A percentile compares a stretch with the other conserved stretches of the same genome.
Evolutionary conservation across 2,797 vertebrate species (phyloP).

Genomic region (Eremophila alpestris): DNA sequence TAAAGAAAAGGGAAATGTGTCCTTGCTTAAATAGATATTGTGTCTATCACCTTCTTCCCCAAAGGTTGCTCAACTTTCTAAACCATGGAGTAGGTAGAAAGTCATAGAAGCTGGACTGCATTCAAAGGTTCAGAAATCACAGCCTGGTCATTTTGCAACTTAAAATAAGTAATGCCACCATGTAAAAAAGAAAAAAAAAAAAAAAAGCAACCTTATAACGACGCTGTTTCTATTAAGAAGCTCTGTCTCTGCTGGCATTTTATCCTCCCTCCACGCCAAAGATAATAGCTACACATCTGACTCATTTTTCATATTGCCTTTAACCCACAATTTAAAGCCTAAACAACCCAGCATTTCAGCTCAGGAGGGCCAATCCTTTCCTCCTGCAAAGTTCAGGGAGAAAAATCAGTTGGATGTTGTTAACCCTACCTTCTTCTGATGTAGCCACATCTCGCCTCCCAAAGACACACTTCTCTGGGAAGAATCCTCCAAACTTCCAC

Average conservation of each 20-base stretch:
- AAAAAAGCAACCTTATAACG: neutral
- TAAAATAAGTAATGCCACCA: constrained; percentile 35
- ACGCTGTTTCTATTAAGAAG: constrained; percentile 56
- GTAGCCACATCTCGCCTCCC: constrained; percentile 37
- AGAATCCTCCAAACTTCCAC: constrained; percentile 55
- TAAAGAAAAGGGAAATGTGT: constrained; percentile 80
- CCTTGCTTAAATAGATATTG: constrained; percentile 83
- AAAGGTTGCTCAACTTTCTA: constrained; percentile 77
- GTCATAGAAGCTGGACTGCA: constrained; percentile 58
- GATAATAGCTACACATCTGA: constrained; percentile 64
- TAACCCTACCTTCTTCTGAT: constrained; percentile 65
- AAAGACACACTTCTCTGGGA: constrained; percentile 52
- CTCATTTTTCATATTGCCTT: constrained; percentile 59
- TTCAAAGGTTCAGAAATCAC: constrained; percentile 64
- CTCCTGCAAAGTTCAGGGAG: neutral
- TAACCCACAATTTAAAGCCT: constrained; percentile 58
- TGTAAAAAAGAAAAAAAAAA: neutral
- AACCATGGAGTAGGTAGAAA: constrained; percentile 73
- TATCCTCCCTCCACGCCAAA: constrained; percentile 48
- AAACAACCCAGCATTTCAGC: constrained; percentile 35
- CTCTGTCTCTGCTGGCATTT: constrained; percentile 63
- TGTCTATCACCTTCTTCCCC: constrained; percentile 81
- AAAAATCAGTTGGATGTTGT: neutral
- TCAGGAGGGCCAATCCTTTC: neutral
- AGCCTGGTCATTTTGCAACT: constrained; percentile 56